Evolutionary conservation across 2,888 invertebrate species (phyloP).

Genomic region (Anodontia alba): DNA sequence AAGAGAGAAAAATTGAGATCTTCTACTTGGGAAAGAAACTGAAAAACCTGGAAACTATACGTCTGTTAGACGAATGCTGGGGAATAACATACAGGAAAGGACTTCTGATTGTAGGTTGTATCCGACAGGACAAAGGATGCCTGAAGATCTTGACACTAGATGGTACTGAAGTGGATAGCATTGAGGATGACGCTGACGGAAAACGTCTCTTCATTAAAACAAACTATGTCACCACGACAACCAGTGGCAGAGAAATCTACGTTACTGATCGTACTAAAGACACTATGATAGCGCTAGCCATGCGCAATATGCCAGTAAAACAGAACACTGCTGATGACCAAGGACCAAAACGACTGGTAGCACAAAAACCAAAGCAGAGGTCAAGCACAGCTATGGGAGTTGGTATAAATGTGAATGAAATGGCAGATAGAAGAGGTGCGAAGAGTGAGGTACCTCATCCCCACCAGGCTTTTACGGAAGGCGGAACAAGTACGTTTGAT

Average conservation of each 20-base stretch:
- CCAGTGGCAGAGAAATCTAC: conserved; percentile 51
- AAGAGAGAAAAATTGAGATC: conserved; percentile 60
- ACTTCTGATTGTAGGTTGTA: conserved; percentile 55
- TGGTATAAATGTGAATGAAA: background rate
- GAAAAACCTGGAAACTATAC: conserved; percentile 56
- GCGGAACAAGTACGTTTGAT: background rate
- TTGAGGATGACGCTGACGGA: conserved; percentile 55
- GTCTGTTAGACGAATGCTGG: conserved; percentile 62
- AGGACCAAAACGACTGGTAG: conserved; percentile 41
- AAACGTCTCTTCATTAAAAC: conserved; percentile 61
- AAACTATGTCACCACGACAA: conserved; percentile 57
- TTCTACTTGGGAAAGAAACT: conserved; percentile 58
- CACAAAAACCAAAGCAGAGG: conserved; percentile 36
- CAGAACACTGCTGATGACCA: conserved; percentile 41
- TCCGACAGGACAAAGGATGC: conserved; percentile 53
- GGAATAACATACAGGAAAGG: conserved; percentile 54
- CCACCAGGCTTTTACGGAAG: background rate
- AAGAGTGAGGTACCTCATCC: background rate
- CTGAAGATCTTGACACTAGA: conserved; percentile 58
- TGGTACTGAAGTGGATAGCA: conserved; percentile 54
- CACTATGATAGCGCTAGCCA: conserved; percentile 47
- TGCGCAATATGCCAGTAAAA: conserved; percentile 22
- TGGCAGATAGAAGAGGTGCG: conserved; percentile 9
- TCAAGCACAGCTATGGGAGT: conserved; percentile 56
- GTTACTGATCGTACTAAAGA: conserved; percentile 61